Conservation (phyloP, 1,140 invertebrate species). For the Sipha flava region DNA sequence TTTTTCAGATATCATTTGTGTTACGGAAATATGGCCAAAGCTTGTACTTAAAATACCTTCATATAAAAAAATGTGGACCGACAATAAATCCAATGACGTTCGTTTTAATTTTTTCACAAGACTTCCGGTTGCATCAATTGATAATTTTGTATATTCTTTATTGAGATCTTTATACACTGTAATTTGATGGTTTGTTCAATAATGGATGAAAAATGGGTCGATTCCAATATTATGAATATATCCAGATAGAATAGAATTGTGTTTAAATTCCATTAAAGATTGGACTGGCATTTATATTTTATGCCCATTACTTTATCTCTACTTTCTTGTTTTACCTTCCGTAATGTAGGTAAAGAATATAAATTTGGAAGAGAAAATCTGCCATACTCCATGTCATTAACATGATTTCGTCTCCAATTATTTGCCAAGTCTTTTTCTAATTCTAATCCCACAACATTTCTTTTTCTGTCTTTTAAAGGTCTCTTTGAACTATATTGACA, state of each 20-base stretch:
- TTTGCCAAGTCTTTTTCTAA: neutral
- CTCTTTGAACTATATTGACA: neutral
- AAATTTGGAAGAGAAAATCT: neutral
- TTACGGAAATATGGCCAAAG: neutral
- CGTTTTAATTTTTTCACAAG: neutral
- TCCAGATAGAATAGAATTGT: neutral
- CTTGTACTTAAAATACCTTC: neutral
- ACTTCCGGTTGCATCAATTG: neutral
- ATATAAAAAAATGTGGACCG: neutral
- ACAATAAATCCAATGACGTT: neutral
- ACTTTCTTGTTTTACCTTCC: neutral
- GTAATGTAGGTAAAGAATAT: neutral
- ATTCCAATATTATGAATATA: neutral
- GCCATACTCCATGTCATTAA: neutral
- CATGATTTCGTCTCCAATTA: neutral
- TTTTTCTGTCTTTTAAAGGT: neutral
- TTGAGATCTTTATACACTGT: neutral
- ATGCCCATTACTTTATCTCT: neutral
- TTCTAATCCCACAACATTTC: neutral
- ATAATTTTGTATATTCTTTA: neutral
- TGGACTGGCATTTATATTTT: neutral
- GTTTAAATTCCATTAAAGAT: neutral
- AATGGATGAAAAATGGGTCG: neutral
- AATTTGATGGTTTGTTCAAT: neutral
- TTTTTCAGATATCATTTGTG: neutral